These are phyloP conservation scores for Phycodurus eques DNA, from an alignment of 2,113 vertebrate species.

Conservation along the genomic window DNA sequence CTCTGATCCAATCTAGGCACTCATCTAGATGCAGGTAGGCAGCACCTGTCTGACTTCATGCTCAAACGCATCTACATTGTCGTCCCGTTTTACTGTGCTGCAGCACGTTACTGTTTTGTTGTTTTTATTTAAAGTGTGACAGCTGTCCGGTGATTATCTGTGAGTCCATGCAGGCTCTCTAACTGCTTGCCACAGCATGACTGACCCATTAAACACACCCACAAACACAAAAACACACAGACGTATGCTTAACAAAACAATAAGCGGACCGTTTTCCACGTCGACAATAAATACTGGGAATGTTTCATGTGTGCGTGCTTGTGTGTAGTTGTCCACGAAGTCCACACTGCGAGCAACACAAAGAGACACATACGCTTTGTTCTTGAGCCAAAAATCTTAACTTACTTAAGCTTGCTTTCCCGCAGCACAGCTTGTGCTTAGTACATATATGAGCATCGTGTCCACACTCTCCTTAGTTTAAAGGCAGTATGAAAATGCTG, in stretches of 20 bases:
- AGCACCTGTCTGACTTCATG: background rate
- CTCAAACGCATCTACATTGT: background rate
- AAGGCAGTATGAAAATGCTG: background rate
- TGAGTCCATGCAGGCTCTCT: slow-evolving; percentile 50
- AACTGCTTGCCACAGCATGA: slow-evolving; percentile 63
- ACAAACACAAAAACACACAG: slow-evolving; percentile 24
- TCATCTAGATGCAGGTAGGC: background rate
- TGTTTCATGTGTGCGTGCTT: background rate
- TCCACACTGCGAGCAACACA: slow-evolving; percentile 33
- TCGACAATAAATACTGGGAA: slow-evolving; percentile 55
- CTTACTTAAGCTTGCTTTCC: slow-evolving; percentile 55
- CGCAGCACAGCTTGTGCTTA: slow-evolving; percentile 46
- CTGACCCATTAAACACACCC: slow-evolving; percentile 60
- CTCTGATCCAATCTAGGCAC: slow-evolving; percentile 5
- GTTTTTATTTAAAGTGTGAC: slow-evolving; percentile 60
- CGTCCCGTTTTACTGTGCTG: slow-evolving; percentile 1
- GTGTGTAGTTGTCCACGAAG: background rate
- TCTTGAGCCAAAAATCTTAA: slow-evolving; percentile 60
- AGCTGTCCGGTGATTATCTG: slow-evolving; percentile 66
- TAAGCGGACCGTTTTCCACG: slow-evolving; percentile 55
- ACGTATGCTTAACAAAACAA: slow-evolving; percentile 34
- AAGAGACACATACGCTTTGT: slow-evolving; percentile 43
- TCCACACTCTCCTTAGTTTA: slow-evolving; percentile 5
- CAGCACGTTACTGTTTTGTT: slow-evolving; percentile 34
- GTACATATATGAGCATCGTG: slow-evolving; percentile 45